phyloP scores from a whole-genome alignment of 2,113 vertebrate genomes.

The Onychostoma macrolepis region DNA sequence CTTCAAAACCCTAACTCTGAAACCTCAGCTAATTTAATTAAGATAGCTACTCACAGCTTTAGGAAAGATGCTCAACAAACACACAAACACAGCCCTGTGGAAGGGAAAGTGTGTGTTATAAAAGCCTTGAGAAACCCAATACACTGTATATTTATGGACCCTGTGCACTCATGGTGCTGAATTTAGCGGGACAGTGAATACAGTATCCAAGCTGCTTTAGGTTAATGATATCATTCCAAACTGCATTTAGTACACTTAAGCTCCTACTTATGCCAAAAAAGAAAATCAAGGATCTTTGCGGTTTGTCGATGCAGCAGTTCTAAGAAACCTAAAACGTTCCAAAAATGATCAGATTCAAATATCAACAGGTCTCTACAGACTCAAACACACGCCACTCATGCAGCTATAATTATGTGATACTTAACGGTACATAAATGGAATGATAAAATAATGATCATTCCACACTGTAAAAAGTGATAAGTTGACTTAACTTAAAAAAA shows the following conservation, averaged over 20 bases:
- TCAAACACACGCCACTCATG: neutral
- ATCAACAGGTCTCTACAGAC: neutral
- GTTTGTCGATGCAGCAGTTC: neutral
- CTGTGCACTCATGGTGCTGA: slow-evolving; percentile 62
- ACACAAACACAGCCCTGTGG: neutral
- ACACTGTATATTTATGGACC: slow-evolving; percentile 65
- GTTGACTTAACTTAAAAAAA: too few species aligned
- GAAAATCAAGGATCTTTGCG: slow-evolving; percentile 25
- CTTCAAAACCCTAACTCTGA: slow-evolving; percentile 46
- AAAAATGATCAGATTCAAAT: neutral
- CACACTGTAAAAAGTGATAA: too few species aligned
- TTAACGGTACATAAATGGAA: neutral
- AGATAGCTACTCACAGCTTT: slow-evolving; percentile 55
- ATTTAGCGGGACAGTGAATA: slow-evolving; percentile 62
- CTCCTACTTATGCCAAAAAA: slow-evolving; percentile 11
- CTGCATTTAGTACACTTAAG: neutral
- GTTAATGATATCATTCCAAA: slow-evolving; percentile 54
- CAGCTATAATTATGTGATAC: neutral
- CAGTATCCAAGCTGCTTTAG: slow-evolving; percentile 62
- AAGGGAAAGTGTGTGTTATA: slow-evolving; percentile 23
- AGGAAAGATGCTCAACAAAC: slow-evolving; percentile 39
- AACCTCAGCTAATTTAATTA: slow-evolving; percentile 60
- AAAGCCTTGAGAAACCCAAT: slow-evolving; percentile 61
- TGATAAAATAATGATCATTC: too few species aligned
- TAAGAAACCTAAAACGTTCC: neutral